phyloP scores from a whole-genome alignment of 1,140 invertebrate genomes.

The Melitaea cinxia region DNA sequence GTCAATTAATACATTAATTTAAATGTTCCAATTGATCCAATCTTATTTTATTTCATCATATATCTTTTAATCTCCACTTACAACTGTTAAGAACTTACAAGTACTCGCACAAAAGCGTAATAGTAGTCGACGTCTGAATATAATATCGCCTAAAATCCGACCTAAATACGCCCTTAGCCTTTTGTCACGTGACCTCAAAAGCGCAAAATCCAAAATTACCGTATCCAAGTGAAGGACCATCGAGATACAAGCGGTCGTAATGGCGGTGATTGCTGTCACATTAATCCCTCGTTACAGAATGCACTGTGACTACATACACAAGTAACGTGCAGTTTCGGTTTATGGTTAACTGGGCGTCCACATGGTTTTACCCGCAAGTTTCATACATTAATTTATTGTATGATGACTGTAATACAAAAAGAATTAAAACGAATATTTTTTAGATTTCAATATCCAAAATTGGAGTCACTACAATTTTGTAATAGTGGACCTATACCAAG shows the following conservation, averaged over 20 bases:
- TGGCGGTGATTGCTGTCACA: slow-evolving; percentile 34
- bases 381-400: too few species aligned
- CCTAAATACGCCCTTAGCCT: slow-evolving; percentile 31
- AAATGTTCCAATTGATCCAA: too few species aligned
- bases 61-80: not conserved
- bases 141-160: slow-evolving; percentile 17
- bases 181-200: slow-evolving; percentile 33
- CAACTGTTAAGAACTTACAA: not conserved
- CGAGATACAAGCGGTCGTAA: slow-evolving; percentile 26
- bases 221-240: slow-evolving; percentile 34
- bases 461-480: too few species aligned
- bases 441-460: too few species aligned
- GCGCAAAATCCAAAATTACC: slow-evolving; percentile 35
- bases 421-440: too few species aligned
- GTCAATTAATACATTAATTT: too few species aligned
- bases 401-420: too few species aligned
- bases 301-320: slow-evolving; percentile 42
- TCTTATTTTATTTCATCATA: too few species aligned
- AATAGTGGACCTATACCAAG: too few species aligned
- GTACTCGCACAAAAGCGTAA: not conserved
- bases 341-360: too few species aligned
- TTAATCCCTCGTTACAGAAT: slow-evolving; percentile 12
- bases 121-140: not conserved
- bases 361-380: too few species aligned
- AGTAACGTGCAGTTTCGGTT: slow-evolving; percentile 22